Base-by-base conservation (phyloP, 2,797 vertebrate species). In the Margarornis squamiger region DNA sequence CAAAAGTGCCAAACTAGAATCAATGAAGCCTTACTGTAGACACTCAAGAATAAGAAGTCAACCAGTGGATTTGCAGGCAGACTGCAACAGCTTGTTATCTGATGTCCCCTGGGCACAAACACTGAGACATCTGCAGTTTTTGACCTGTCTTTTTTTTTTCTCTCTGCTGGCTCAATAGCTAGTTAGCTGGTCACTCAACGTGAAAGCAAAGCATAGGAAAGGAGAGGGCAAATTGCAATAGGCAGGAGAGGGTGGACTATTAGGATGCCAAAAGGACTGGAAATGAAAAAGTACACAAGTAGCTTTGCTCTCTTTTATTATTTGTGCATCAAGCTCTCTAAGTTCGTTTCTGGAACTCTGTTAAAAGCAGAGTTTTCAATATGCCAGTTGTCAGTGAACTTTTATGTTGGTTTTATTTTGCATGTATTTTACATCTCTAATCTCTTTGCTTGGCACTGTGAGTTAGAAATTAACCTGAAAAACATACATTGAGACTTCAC, bases 11-110 rank as follows among this genome's bases (percentile, higher is more conserved):
- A 85, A 57, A 52, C 52, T 52, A 71, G 88, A 80, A 91, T 90
- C 88, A 87, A 54, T 38, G 68, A 95, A 38, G 72, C 76, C 63
- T 93, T 86, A 80, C 22, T 46, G 7, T 7, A 81, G 90, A 80
- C 75, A 82, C 67, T 83, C 88, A 92, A 77, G 83, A 84, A 73
- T 65, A 91, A 91, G 74, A 90, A 93, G 84, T 68, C 92, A 91
- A 86, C 57, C 65, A 85, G 74, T 86, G 59, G 91, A 80, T 93
- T 92, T 94, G 36, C 71, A 93, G 74, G 36, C 73, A 90, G 55
- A 32, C 52, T 62, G 66, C 81, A 94, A 73, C 76, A 88, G 93
- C 93, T 91, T 96, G 90, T 96, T 97, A 96, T 93, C 88, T 79
- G 78, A 90, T 87, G 80, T 88, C 88, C 81, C 85, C 78, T 90